Base-by-base conservation (phyloP, 1,140 invertebrate genomes). In the Heliconius himera region DNA sequence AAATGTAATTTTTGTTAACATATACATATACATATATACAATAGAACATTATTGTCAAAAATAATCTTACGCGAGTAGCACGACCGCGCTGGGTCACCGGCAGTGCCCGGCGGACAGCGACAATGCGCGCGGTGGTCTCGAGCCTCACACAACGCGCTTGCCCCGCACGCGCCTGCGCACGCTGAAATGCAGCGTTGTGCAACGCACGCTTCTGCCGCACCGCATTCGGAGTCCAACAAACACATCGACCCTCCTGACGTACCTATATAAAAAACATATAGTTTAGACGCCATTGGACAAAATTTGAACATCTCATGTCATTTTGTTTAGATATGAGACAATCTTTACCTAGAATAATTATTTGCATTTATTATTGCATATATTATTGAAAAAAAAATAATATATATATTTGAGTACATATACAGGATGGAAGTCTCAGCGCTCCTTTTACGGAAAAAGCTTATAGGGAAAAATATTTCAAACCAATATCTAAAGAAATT, bases 61-160 rank as follows among this genome's bases (percentile, higher is more conserved):
- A 77, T 49, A 74, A 49, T 87, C 84, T 84, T 96, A 98, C 98
- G 97, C 96, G 97, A 98, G 91, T 97, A 98, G 86, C 98, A 99
- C 84, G 96, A 95, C 9, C 96, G 89, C 93, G 98, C 96, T 49
- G 98, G 98, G 93, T 99, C 97, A 83, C 98, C 98, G 74, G 97
- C 97, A 93, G 97, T 98, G 66, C 97, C 97, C 70, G 96, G 95
- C 36, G 97, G 97, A 93, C 98, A 99, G 81, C 96, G 96, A 88
- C 98, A 98, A 13, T 96, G 96, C 6, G 98, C 97, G 84, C 97
- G 96, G 88, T 98, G 97, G 82, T 96, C 95, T 29, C 95, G 93
- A 0, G 97, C 96, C 20, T 96, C 93, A 86, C 98, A 99, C 75
- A 97, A 95, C 1, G 98, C 97, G 82, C 97, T 96, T 13, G 95